Evolutionary conservation across 2,797 vertebrate genomes (phyloP), one percentile per base, ranked within the genome.

Genomic region (Furcifer pardalis): DNA sequence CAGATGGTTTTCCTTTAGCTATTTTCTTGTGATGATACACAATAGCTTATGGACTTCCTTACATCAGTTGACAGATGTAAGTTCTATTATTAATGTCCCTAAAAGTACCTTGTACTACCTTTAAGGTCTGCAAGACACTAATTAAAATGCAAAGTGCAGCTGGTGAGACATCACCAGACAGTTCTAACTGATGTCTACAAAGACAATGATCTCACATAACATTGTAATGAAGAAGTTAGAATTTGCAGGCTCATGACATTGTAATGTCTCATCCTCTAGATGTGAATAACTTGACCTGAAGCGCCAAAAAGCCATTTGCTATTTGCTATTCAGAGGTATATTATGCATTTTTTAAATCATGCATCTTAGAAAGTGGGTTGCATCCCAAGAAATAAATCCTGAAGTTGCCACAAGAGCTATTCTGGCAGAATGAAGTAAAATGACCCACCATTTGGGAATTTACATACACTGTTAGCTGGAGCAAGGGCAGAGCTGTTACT

Each of bases 281-380:
- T 84, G 83, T 90, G 79, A 40, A 75, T 83, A 42, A 85, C 89
- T 92, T 91, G 37, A 69, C 83, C 87, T 82, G 77, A 85, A 72
- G 66, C 87, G 77, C 21, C 66, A 44, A 86, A 90, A n/a, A 21
- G 79, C 71, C 82, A 35, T 89, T 66, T 72, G 56, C 4, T 74
- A 69, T 52, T 84, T 72, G 63, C 40, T 82, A 4, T 69, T 62
- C 19, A 65, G 25, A 8, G 66, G 17, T 76, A 69, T 62, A 32
- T 66, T 65, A 42, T 10, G 7, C 60, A 80, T 65, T 74, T 25
- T 65, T 84, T 25, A 74, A 49, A 60, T n/a, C n/a, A n/a, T n/a
- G n/a, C n/a, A n/a, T n/a, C n/a, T n/a, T n/a, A n/a, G n/a, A n/a
- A n/a, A n/a, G n/a, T n/a, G n/a, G n/a, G n/a, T n/a, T n/a, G n/a